Evolutionary conservation across 1,140 invertebrate species (phyloP).

Genomic region (Microplitis demolitor): DNA sequence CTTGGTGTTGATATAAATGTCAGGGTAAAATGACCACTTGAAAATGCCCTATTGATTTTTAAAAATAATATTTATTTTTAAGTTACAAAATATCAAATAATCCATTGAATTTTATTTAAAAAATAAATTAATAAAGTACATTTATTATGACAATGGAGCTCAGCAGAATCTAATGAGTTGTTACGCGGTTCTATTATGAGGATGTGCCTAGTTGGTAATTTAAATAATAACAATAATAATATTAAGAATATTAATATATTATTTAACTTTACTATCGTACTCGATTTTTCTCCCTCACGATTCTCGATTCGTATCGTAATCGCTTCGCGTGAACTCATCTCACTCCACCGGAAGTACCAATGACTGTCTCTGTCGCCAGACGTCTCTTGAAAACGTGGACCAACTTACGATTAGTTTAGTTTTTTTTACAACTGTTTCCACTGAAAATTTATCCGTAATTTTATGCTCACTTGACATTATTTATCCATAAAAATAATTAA

Average conservation of each 20-base stretch:
- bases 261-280: conserved; percentile 23
- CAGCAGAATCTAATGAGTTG: conserved; percentile 48
- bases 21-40: neutral
- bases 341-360: conserved; percentile 33
- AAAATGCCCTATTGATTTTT: too few relatives aligned
- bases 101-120: too few relatives aligned
- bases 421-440: neutral
- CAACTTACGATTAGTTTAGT: neutral
- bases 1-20: neutral
- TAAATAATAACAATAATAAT: conserved; percentile 15
- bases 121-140: too few relatives aligned
- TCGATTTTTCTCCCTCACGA: conserved; percentile 29
- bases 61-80: too few relatives aligned
- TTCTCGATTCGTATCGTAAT: conserved; percentile 11
- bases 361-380: conserved; percentile 34
- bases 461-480: neutral
- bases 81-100: too few relatives aligned
- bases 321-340: neutral
- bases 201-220: conserved; percentile 52
- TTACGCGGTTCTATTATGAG: conserved; percentile 55
- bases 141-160: too few relatives aligned
- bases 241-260: neutral
- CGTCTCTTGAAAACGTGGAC: conserved; percentile 18
- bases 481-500: neutral
- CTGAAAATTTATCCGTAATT: too few relatives aligned